Percentiles rank a stretch among this genome's conserved stretches.
phyloP scores from a whole-genome alignment of 2,113 vertebrate species.

The Sapajus apella region DNA sequence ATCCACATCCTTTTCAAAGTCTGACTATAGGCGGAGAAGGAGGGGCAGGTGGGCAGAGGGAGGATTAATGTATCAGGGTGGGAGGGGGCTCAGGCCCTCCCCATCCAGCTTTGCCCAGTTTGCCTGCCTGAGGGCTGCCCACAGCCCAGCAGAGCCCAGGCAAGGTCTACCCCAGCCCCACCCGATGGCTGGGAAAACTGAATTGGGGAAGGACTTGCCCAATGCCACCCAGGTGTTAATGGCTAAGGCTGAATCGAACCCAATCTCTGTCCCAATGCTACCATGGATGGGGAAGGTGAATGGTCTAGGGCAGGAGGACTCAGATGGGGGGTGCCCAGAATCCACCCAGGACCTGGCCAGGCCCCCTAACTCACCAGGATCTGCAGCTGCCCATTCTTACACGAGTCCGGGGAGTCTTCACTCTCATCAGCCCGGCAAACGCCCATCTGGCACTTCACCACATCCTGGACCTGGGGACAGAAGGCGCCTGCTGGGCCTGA shows the following conservation, averaged over 20 bases:
- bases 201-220: background rate
- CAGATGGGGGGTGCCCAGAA: background rate
- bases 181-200: background rate
- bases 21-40: slow-evolving; percentile 90
- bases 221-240: background rate
- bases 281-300: background rate
- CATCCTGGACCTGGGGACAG: slow-evolving; percentile 93
- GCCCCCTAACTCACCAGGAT: slow-evolving; percentile 94
- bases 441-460: slow-evolving; percentile 96
- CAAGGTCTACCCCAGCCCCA: background rate
- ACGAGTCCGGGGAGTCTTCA: slow-evolving; percentile 98
- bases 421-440: slow-evolving; percentile 96
- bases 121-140: background rate
- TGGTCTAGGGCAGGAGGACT: background rate
- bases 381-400: slow-evolving; percentile 99
- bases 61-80: slow-evolving; percentile 69
- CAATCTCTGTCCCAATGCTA: background rate
- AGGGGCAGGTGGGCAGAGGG: slow-evolving; percentile 63
- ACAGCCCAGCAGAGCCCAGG: background rate
- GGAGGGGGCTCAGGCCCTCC: background rate
- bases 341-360: background rate
- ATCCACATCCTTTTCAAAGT: slow-evolving; percentile 99
- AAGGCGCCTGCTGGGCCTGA: background rate
- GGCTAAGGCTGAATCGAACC: background rate
- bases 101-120: background rate